A percentile compares a stretch with the other conserved stretches of the same genome.
Conservation (phyloP, 2,797 vertebrate genomes). For the Momotus momota region DNA sequence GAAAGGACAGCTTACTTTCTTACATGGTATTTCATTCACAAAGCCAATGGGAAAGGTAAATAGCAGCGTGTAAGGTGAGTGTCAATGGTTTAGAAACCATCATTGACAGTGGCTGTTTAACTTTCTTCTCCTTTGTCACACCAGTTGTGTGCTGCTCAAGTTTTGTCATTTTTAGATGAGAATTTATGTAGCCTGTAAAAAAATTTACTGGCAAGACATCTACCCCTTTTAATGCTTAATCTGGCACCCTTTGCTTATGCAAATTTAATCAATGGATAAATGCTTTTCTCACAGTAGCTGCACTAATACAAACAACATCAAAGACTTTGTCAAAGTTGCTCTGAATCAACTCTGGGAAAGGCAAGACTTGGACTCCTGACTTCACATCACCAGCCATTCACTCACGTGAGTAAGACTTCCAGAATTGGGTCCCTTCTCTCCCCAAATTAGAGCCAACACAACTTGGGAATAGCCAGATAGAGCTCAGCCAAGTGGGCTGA, state of each 20-base stretch:
- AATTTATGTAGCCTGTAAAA: neutral
- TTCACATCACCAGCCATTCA: neutral
- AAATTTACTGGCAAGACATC: neutral
- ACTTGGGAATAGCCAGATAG: neutral
- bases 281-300: conserved; percentile 1
- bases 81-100: neutral
- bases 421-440: rapidly evolving
- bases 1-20: neutral
- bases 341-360: neutral
- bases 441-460: neutral
- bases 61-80: rapidly evolving
- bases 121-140: neutral
- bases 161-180: neutral
- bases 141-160: neutral
- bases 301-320: conserved; percentile 28
- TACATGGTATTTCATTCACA: neutral
- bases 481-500: neutral
- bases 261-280: conserved; percentile 51
- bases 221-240: neutral
- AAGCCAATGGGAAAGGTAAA: neutral
- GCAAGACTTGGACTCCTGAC: neutral
- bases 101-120: neutral
- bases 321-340: neutral
- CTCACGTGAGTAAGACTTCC: neutral
- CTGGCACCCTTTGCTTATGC: conserved; percentile 37